Base-by-base conservation (phyloP, 1,140 invertebrate genomes). In the Euwallacea similis region DNA sequence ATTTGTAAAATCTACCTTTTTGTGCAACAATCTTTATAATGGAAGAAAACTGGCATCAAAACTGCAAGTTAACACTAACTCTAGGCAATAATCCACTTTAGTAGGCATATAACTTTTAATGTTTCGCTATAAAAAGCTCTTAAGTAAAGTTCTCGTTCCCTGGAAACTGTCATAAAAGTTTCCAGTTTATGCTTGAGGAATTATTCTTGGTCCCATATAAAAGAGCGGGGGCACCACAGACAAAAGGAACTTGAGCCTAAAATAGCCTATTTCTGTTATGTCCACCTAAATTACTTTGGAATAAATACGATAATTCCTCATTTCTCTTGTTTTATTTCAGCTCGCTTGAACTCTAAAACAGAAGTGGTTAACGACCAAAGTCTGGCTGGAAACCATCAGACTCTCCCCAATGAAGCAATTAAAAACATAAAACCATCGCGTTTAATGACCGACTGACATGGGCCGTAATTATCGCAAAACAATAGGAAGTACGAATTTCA, bases 401-500 rank as follows among this genome's bases (percentile, higher is more conserved):
- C 21, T 33, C 21, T 50, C 42, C 61, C 21, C 43, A 15, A 42
- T 42, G 13, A 15, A 46, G 61, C 42, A 63, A 63, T 63, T 43
- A 15, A 63, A 33, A 50, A 13, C 13, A 50, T 13, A 10, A 50
- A 50, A 10, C 9, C 13, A 50, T 11, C 46, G 42, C 53, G 13
- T 13, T 54, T 65, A 41, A 44, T n/a, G 21, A 42, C n/a, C 47
- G 16, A 50, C 46, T 50, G 46, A 50, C 41, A 62, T 55, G 59
- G 10, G 13, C 33, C 16, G 47, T 71, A 56, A 66, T 71, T 71
- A 71, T 50, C 15, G 42, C 55, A 66, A 33, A 65, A 71, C 69
- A 71, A 71, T 71, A 71, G 69, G 54, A 60, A 71, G 63, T 65
- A 66, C 62, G 44, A 63, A 71, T 60, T 70, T 66, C 63, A 71